Evolutionary conservation across 2,888 invertebrate species (phyloP).

Genomic region (Drosophila nr. medialis): DNA sequence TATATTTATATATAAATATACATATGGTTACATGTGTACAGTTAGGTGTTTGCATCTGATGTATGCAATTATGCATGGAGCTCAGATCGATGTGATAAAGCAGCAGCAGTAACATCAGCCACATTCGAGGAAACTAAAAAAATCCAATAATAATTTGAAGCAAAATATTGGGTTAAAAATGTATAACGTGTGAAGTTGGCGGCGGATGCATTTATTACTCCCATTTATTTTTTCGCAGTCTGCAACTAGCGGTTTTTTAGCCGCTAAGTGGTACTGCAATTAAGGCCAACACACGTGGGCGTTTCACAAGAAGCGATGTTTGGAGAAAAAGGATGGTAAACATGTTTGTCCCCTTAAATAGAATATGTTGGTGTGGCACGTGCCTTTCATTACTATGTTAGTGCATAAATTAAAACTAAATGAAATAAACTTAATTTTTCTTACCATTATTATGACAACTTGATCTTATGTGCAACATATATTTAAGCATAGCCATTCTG

Average conservation of each 20-base stretch:
- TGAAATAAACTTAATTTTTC: neutral
- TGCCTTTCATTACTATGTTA: neutral
- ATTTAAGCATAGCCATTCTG: neutral
- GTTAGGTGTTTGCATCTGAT: slow-evolving; percentile 75
- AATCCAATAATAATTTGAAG: slow-evolving; percentile 15
- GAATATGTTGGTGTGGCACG: neutral
- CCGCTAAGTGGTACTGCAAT: slow-evolving; percentile 12
- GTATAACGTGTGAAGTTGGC: slow-evolving; percentile 55
- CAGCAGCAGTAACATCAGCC: slow-evolving; percentile 22
- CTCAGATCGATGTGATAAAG: slow-evolving; percentile 58
- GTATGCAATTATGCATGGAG: slow-evolving; percentile 78
- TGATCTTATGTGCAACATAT: neutral
- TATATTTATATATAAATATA: slow-evolving; percentile 7
- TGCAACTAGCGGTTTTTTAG: slow-evolving; percentile 17
- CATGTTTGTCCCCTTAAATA: neutral
- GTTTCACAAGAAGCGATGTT: neutral
- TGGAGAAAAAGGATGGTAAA: neutral
- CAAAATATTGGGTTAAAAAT: slow-evolving; percentile 62
- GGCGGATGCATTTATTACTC: slow-evolving; percentile 6
- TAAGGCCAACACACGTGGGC: slow-evolving; percentile 12
- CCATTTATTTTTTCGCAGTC: slow-evolving; percentile 7
- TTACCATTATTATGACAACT: neutral
- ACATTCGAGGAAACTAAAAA: slow-evolving; percentile 7
- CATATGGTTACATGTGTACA: slow-evolving; percentile 40
- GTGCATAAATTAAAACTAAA: neutral